A percentile compares a stretch with the other conserved stretches of the same genome.
Evolutionary conservation across 2,888 invertebrate genomes (phyloP).

Genomic region (Lasioglossum zephyrum): DNA sequence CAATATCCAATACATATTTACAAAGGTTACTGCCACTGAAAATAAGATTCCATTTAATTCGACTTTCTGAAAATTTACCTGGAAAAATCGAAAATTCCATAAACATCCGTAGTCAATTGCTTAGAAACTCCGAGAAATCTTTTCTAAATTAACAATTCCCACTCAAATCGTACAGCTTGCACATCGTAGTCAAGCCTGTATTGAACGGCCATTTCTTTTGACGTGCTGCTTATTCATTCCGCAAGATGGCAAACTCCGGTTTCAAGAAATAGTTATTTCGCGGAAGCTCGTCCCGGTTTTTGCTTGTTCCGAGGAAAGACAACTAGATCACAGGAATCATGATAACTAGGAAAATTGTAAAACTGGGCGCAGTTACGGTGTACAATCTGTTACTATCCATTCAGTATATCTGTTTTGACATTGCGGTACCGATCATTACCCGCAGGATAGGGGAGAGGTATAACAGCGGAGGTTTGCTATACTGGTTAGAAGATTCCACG

Average conservation of each 20-base stretch:
- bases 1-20: too few relatives aligned
- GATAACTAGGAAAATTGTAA: slow-evolving; percentile 33
- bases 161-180: neutral
- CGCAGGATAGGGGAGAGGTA: neutral
- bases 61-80: too few relatives aligned
- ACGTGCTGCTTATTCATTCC: neutral
- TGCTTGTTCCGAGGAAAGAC: neutral
- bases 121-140: neutral
- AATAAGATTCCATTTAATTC: too few relatives aligned
- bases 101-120: too few relatives aligned
- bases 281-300: slow-evolving; percentile 12
- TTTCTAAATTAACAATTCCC: neutral
- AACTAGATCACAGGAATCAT: slow-evolving; percentile 11
- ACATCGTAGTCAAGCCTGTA: neutral
- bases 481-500: slow-evolving; percentile 7
- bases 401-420: slow-evolving; percentile 27
- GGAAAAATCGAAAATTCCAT: too few relatives aligned
- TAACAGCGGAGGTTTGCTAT: slow-evolving; percentile 1
- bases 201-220: neutral
- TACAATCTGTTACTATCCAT: slow-evolving; percentile 16
- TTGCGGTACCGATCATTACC: slow-evolving; percentile 50
- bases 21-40: too few relatives aligned
- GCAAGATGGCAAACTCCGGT: neutral
- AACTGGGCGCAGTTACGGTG: neutral
- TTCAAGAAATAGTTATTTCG: neutral